Percentiles rank a stretch among this genome's conserved stretches.
Evolutionary conservation across 2,888 invertebrate species (phyloP).

Genomic region (Oligia strigilis): DNA sequence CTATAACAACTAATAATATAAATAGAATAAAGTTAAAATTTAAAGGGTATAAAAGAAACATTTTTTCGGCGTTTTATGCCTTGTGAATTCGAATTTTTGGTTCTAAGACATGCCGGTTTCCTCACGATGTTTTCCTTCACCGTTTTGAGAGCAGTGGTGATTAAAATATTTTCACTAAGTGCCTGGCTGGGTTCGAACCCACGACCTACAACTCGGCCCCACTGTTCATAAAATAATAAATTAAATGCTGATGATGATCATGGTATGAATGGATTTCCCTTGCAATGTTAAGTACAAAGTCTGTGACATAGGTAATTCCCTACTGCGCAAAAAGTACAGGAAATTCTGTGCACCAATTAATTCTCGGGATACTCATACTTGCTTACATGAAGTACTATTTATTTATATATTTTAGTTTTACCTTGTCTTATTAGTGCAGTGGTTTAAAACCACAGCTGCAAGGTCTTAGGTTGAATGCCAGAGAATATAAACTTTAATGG

Average conservation of each 20-base stretch:
- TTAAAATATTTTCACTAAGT: too few species aligned
- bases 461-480: conserved; percentile 9
- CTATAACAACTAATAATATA: too few species aligned
- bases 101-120: too few species aligned
- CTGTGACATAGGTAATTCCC: conserved; percentile 24
- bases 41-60: too few species aligned
- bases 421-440: not conserved
- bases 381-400: not conserved
- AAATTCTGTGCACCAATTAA: conserved; percentile 10
- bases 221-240: not conserved
- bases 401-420: not conserved
- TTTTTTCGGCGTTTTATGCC: too few species aligned
- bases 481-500: not conserved
- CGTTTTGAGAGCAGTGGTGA: too few species aligned
- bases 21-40: too few species aligned
- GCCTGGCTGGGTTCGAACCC: too few species aligned
- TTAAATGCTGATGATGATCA: not conserved
- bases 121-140: too few species aligned
- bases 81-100: too few species aligned
- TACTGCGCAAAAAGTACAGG: conserved; percentile 1
- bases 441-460: not conserved
- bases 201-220: too few species aligned
- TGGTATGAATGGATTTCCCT: not conserved
- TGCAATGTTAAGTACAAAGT: not conserved
- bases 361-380: not conserved